Conservation (phyloP, 2,113 vertebrate genomes). For the Mellivora capensis region DNA sequence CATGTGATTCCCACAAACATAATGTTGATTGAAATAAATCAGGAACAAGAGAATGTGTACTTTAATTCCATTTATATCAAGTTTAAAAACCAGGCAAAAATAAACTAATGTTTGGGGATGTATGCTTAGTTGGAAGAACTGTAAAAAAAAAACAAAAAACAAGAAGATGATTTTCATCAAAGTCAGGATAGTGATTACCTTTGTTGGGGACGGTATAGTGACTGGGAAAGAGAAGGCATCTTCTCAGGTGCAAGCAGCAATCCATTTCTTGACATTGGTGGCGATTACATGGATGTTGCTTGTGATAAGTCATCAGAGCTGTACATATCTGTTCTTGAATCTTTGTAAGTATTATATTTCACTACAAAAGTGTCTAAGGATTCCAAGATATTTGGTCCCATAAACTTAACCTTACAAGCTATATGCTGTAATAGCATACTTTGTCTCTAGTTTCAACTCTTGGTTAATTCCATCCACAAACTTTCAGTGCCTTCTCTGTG, state of each 20-base stretch:
- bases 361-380: background rate
- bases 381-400: background rate
- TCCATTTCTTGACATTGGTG: background rate
- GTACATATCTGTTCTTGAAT: background rate
- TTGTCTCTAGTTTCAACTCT: background rate
- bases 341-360: conserved; percentile 8
- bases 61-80: background rate
- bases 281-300: background rate
- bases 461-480: background rate
- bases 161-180: background rate
- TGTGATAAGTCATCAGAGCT: background rate
- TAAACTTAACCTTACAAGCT: background rate
- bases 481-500: background rate
- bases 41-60: background rate
- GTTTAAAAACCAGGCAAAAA: background rate
- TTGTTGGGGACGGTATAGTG: background rate
- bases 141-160: background rate
- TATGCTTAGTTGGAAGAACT: background rate
- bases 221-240: background rate
- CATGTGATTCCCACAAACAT: background rate
- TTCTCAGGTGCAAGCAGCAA: background rate
- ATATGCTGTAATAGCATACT: background rate
- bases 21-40: background rate
- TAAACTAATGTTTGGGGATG: background rate
- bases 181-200: background rate